Evolutionary conservation across 2,113 vertebrate species (phyloP), one percentile per base, ranked within the genome.

Genomic region (Microcebus tavaratra): DNA sequence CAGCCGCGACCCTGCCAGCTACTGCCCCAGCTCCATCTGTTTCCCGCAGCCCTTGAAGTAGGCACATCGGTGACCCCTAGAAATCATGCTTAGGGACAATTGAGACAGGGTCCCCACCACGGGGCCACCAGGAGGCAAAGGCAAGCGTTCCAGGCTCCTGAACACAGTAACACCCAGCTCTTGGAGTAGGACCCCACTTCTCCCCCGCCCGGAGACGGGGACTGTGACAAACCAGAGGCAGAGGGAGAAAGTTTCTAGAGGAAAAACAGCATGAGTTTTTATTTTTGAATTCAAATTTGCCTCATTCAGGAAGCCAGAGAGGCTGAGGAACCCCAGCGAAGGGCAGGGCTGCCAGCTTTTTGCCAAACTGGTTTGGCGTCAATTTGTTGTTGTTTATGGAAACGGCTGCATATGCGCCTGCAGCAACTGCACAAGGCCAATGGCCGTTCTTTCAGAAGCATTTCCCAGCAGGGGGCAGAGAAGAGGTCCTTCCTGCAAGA

Each of bases 361-460:
- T 63, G 61, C 86, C 70, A 42, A 92, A 96, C 92, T 72, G 39
- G 97, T 96, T 96, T 95, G 50, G 63, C 50, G 87, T 25, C 39
- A 57, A 31, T 42, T 82, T 39, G 50, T 73, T 75, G 13, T 29
- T 78, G 34, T 42, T 96, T 89, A 84, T 78, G 70, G 59, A 90
- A 96, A 93, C 90, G 29, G 55, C 61, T 55, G 39, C 20, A 34
- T 11, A 45, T 0, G 27, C 10, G 27, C n/a, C 81, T 9, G 34
- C 15, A 3, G 4, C 57, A 4, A 1, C 4, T 8, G 18, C 76
- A 27, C 29, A 48, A 1, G 65, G 42, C 50, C 36, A 53, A 12
- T 3, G n/a, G 61, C 50, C 34, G 13, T 36, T 36, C 57, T 21
- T 29, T 61, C 27, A 5, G 23, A 9, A 2, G 14, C 20, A 50